phyloP scores from a whole-genome alignment of 53 echinoderm and acorn worm species.

The Actinopyga echinites region DNA sequence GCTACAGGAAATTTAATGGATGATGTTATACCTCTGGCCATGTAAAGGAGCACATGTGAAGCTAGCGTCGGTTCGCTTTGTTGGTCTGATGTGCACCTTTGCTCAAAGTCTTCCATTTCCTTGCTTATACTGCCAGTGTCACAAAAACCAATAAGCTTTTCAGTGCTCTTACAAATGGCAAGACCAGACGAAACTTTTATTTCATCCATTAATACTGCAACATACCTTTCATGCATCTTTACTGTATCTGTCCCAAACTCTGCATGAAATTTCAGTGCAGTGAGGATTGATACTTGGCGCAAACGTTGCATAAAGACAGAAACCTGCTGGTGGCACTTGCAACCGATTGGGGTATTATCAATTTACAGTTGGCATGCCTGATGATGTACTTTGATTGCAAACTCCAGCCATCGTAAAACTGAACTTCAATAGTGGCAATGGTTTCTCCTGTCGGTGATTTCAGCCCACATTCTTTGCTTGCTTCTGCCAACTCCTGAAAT shows the following conservation, averaged over 20 bases:
- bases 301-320: background rate
- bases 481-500: background rate
- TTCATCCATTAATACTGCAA: background rate
- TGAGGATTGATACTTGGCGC: background rate
- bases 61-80: slow-evolving; percentile 39
- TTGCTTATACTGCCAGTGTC: background rate
- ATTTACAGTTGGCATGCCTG: background rate
- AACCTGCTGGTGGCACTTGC: background rate
- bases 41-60: slow-evolving; percentile 65
- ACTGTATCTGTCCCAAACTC: background rate
- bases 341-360: background rate
- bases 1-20: slow-evolving; percentile 41
- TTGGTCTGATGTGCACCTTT: background rate
- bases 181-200: slow-evolving; percentile 23
- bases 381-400: background rate
- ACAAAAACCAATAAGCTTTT: background rate
- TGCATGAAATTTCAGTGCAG: background rate
- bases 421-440: background rate
- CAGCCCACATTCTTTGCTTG: background rate
- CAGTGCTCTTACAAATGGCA: slow-evolving; percentile 4
- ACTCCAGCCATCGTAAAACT: background rate
- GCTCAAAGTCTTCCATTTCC: slow-evolving; percentile 19
- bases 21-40: slow-evolving; percentile 60
- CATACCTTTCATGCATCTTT: background rate
- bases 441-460: background rate